phyloP scores from a whole-genome alignment of 2,113 vertebrate species.

The Cranoglanis bouderius region DNA sequence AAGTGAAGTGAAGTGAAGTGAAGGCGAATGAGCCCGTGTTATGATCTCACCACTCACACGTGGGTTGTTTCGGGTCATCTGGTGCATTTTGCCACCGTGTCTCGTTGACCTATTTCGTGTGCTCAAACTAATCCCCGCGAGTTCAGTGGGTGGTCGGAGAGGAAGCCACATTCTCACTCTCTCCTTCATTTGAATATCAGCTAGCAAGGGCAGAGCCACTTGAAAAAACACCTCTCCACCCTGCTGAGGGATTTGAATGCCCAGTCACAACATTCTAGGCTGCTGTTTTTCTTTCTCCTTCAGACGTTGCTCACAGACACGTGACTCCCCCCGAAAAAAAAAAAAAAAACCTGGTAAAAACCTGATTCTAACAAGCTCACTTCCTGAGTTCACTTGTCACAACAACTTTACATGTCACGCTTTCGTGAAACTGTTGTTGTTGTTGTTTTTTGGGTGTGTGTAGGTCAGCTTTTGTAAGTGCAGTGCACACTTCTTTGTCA shows the following conservation, averaged over 20 bases:
- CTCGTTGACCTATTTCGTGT: constrained; percentile 80
- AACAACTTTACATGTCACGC: constrained; percentile 10
- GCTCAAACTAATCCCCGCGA: constrained; percentile 76
- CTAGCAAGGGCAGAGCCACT: constrained; percentile 69
- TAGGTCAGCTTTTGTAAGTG: constrained; percentile 17
- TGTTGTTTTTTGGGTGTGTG: not conserved
- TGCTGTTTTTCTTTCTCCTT: constrained; percentile 53
- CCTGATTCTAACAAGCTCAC: not conserved
- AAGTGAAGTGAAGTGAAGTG: not conserved
- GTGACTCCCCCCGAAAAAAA: constrained; percentile 1
- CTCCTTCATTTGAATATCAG: constrained; percentile 76
- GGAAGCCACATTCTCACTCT: constrained; percentile 65
- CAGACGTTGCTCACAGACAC: constrained; percentile 42
- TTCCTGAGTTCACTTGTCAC: constrained; percentile 36
- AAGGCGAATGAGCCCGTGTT: not conserved
- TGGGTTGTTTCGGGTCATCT: constrained; percentile 57
- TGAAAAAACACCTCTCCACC: constrained; percentile 60
- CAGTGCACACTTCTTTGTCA: constrained; percentile 42
- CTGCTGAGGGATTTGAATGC: constrained; percentile 68
- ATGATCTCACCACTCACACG: constrained; percentile 43
- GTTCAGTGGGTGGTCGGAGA: constrained; percentile 72
- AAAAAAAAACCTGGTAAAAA: not conserved
- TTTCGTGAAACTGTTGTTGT: not conserved
- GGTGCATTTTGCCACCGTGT: constrained; percentile 62
- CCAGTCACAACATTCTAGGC: constrained; percentile 64